phyloP scores from a whole-genome alignment of 2,888 invertebrate species.

The Harpagoxenus sublaevis region DNA sequence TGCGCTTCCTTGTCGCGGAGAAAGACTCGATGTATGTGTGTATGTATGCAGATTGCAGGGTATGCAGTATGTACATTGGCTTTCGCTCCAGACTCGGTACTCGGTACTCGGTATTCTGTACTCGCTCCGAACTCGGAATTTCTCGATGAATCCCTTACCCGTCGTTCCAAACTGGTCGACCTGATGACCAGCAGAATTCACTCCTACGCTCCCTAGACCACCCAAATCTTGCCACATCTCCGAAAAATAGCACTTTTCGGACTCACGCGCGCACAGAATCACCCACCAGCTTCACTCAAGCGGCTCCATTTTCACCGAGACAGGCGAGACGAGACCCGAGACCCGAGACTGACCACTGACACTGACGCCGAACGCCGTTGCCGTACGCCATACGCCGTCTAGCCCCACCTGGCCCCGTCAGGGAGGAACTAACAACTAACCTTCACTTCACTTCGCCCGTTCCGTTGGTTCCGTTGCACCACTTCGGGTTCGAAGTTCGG shows the following conservation, averaged over 20 bases:
- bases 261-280: conserved; percentile 75
- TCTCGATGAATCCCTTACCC: conserved; percentile 75
- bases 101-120: too few relatives aligned
- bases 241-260: conserved; percentile 73
- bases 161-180: conserved; percentile 84
- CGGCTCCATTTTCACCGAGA: conserved; percentile 84
- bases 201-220: conserved; percentile 81
- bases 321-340: conserved; percentile 70
- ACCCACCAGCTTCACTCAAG: conserved; percentile 79
- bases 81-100: conserved; percentile 48
- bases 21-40: conserved; percentile 37
- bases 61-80: neutral
- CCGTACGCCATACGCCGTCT: neutral
- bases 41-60: neutral
- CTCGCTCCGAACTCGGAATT: neutral
- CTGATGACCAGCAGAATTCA: conserved; percentile 83
- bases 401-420: neutral
- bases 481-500: too few relatives aligned
- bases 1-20: conserved; percentile 68
- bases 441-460: too few relatives aligned
- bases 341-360: conserved; percentile 67
- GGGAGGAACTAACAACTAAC: too few relatives aligned
- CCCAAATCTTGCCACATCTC: conserved; percentile 85
- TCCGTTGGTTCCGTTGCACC: too few relatives aligned
- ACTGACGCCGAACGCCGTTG: too few relatives aligned